Base-by-base conservation (phyloP, 2,888 invertebrate genomes). In the Drymonia ruficornis region DNA sequence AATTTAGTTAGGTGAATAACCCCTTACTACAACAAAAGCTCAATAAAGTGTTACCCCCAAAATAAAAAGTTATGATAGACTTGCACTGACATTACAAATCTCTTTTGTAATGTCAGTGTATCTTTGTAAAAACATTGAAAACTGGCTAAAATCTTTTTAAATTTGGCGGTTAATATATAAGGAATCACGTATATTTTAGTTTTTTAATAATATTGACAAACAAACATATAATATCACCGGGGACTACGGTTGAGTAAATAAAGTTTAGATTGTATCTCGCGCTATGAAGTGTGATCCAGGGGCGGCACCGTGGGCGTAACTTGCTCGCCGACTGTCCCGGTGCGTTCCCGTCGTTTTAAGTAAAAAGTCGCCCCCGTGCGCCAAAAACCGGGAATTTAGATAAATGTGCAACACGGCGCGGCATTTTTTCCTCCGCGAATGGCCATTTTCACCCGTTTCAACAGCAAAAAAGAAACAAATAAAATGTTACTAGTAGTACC, bases 381-480 rank as follows among this genome's bases (percentile, higher is more conserved):
- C 53, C 53, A 55, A 67, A 65, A 55, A 53, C 18, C 47, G 18
- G 42, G 55, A 42, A 61, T 59, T 62, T 52, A 56, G 59, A 68
- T 71, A 57, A 65, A 71, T 67, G 69, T 62, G 65, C 61, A 68
- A 64, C 71, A 67, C 51, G 53, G 55, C 50, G 44, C 23, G 47
- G 9, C 29, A 49, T 52, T 71, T 70, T 61, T 65, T 54, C 49
- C 29, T 40, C 44, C 47, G 47, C 52, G 38, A 18, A 55, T 49
- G 52, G 49, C 58, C 71, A 63, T 67, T 70, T 67, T 55, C 58
- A 60, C 49, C 29, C 40, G 23, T 42, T 23, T 19, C 31, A 29
- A 56, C 47, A 44, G 46, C 38, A 61, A 69, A 71, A 65, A 70
- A 57, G 45, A 49, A 54, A 56, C 18, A 28, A 54, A 67, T 55